These are phyloP conservation scores for Ammodramus savannarum DNA, from an alignment of 2,113 vertebrate genomes.

Conservation along the genomic window DNA sequence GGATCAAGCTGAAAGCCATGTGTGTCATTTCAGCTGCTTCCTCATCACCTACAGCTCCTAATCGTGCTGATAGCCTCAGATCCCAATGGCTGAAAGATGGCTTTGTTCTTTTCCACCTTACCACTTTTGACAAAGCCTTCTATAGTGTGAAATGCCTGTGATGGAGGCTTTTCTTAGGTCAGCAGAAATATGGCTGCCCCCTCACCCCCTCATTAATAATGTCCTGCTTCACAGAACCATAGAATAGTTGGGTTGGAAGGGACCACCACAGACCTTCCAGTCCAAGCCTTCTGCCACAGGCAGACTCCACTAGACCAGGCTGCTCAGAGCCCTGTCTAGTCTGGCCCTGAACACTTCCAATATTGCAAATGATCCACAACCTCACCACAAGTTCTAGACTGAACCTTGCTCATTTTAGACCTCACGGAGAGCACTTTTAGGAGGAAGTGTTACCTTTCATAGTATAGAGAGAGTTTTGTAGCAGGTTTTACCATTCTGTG, in stretches of 20 bases:
- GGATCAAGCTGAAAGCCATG: not conserved
- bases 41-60: not conserved
- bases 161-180: not conserved
- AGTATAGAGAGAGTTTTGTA: not conserved
- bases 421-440: not conserved
- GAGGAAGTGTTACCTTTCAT: not conserved
- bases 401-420: not conserved
- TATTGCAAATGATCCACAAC: not conserved
- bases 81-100: not conserved
- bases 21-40: not conserved
- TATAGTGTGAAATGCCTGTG: not conserved
- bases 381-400: not conserved
- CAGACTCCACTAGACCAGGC: not conserved
- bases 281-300: not conserved
- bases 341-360: not conserved
- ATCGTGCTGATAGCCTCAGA: not conserved
- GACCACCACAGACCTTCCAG: not conserved
- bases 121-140: not conserved
- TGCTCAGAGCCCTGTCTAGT: not conserved
- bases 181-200: not conserved
- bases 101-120: not conserved
- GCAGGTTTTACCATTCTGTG: not conserved
- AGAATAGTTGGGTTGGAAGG: not conserved
- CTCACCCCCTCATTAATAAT: not conserved
- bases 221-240: not conserved